Conservation (phyloP, 2,888 invertebrate species). For the Steinernema carpocapsae region DNA sequence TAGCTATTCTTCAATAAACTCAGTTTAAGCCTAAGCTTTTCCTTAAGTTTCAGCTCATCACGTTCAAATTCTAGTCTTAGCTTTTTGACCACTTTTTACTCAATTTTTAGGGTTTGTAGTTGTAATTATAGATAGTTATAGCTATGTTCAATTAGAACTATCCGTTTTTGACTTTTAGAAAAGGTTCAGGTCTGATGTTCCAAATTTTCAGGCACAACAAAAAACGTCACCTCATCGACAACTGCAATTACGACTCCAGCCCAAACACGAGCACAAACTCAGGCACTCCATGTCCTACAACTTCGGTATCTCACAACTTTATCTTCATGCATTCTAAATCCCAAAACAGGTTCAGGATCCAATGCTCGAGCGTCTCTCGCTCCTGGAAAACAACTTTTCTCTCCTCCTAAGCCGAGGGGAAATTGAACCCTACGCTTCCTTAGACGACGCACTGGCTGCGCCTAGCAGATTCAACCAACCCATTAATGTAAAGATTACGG, state of each 20-base stretch:
- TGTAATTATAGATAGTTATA: no score
- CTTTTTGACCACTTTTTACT: no score
- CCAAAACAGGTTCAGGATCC: conserved; percentile 45
- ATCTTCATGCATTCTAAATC: conserved; percentile 5
- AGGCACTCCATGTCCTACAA: not conserved
- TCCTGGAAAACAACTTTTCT: conserved; percentile 66
- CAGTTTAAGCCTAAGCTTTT: no score
- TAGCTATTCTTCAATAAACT: no score
- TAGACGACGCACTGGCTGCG: conserved; percentile 63
- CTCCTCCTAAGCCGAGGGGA: conserved; percentile 59
- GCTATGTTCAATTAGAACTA: no score
- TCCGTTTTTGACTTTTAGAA: no score
- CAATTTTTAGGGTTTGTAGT: no score
- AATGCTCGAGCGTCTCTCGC: conserved; percentile 60
- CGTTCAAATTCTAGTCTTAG: no score
- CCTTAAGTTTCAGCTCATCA: no score
- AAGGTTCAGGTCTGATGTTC: no score
- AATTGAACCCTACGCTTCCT: conserved; percentile 55
- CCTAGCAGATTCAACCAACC: conserved; percentile 60
- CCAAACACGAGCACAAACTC: conserved; percentile 28
- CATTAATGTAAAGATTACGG: conserved; percentile 60
- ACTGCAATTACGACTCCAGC: conserved; percentile 14
- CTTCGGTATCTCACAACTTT: not conserved
- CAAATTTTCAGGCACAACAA: conserved; percentile 18
- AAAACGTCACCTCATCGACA: not conserved